Evolutionary conservation across 2,888 invertebrate species (phyloP), one percentile per base, ranked within the genome.

Genomic region (Drosophila atroscutellata): DNA sequence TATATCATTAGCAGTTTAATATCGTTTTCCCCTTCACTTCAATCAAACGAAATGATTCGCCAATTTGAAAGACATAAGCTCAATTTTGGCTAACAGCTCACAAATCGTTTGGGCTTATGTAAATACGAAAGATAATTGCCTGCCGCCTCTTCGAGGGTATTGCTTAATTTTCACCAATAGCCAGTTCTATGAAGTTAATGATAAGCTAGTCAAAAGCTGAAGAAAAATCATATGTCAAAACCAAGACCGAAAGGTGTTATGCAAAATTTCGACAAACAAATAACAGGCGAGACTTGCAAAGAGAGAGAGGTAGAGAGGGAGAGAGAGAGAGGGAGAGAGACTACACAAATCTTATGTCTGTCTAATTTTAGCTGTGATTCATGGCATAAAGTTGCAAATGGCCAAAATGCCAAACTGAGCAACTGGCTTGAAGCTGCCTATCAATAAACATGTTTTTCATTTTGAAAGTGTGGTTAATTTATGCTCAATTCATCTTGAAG

Each of bases 351-450:
- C 59, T 72, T 39, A 42, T 57, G 59, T 52, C 69, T 72, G 69
- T 80, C 85, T 90, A 90, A 86, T 89, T 90, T 86, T 86, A 86
- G 72, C 75, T 63, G 61, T 86, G 85, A 86, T 83, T 86, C 85
- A 86, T 76, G 72, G 70, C 77, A 64, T 62, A 72, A 83, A 70
- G 63, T 75, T 64, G 77, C 83, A 59, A 77, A 78, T 62, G 64
- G 66, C 66, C 56, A 65, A 75, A 72, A 54, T 50, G 47, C 15
- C 49, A 58, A 71, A 64, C 60, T 42, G 56, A 69, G 39, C 69
- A 71, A 72, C 63, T 52, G 71, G 47, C 77, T 72, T 42, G 34
- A 26, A 51, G 66, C 72, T 62, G 51, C 32, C 72, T 72, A 86
- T 88, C 81, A 71, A 85, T 77, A 85, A 85, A 90, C 80, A 80